Conservation (phyloP, 2,888 invertebrate genomes). For the Scelioninae gen. 1 region DNA sequence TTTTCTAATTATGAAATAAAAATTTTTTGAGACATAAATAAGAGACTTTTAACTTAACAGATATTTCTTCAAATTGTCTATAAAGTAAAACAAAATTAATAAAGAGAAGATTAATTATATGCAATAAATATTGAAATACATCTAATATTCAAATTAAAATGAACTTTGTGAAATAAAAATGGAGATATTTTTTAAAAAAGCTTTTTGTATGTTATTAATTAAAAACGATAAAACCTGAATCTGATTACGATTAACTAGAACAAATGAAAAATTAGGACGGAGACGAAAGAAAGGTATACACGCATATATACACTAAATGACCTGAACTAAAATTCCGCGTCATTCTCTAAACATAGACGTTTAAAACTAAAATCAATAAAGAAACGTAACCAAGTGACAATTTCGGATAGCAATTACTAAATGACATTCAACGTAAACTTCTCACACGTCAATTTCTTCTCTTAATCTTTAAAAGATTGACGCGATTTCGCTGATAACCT, state of each 20-base stretch:
- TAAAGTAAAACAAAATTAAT: no score
- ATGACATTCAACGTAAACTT: slow-evolving; percentile 33
- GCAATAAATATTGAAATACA: no score
- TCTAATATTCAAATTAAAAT: no score
- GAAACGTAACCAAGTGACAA: slow-evolving; percentile 23
- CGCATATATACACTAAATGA: background rate
- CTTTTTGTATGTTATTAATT: no score
- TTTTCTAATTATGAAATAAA: no score
- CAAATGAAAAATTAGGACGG: no score
- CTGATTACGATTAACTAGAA: no score
- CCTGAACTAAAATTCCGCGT: background rate
- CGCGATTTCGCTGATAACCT: slow-evolving; percentile 26
- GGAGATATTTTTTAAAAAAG: background rate
- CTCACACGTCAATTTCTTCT: slow-evolving; percentile 17
- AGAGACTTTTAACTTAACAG: no score
- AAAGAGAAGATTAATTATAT: no score
- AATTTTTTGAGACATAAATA: no score
- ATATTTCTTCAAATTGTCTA: no score
- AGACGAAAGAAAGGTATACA: background rate
- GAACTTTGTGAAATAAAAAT: background rate
- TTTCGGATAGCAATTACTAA: slow-evolving; percentile 29
- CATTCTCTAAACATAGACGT: slow-evolving; percentile 16
- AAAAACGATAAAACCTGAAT: no score
- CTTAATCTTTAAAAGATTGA: slow-evolving; percentile 31
- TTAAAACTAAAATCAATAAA: slow-evolving; percentile 40